Conservation (phyloP, 1,140 invertebrate genomes). For the Neodiprion lecontei region DNA sequence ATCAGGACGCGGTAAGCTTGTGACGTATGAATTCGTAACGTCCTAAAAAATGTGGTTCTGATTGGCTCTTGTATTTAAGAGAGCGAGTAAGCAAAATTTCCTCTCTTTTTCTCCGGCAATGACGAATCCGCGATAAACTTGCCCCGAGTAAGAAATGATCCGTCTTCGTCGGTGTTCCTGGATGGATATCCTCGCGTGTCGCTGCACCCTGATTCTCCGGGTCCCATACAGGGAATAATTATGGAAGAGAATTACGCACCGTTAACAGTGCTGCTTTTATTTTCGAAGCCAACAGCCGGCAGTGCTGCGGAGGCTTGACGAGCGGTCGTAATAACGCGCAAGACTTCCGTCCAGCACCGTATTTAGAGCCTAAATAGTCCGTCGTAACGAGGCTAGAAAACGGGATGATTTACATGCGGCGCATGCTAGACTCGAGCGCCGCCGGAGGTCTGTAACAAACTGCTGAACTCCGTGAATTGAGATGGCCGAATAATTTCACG, state of each 20-base stretch:
- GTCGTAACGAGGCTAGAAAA: neutral
- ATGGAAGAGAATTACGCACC: slow-evolving; percentile 7
- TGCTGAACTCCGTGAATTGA: neutral
- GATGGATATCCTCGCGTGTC: neutral
- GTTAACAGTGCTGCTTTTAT: neutral
- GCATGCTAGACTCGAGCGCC: neutral
- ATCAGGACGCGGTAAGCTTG: neutral
- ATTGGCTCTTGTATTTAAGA: neutral
- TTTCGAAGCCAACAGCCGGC: neutral
- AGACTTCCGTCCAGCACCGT: too few relatives aligned
- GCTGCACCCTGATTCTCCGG: neutral
- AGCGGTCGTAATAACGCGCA: neutral
- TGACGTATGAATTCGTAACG: neutral
- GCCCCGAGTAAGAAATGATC: slow-evolving; percentile 4
- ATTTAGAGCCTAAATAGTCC: too few relatives aligned
- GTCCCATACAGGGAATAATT: neutral
- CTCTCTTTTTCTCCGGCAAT: neutral
- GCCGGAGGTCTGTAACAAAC: neutral
- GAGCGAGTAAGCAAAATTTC: too few relatives aligned
- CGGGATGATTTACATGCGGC: neutral
- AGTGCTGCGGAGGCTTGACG: neutral
- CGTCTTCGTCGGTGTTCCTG: neutral
- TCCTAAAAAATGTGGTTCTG: neutral
- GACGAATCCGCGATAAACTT: neutral
- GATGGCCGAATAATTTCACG: neutral